Conservation (phyloP, 2,797 vertebrate genomes). For the Enteromius paludinosus region DNA sequence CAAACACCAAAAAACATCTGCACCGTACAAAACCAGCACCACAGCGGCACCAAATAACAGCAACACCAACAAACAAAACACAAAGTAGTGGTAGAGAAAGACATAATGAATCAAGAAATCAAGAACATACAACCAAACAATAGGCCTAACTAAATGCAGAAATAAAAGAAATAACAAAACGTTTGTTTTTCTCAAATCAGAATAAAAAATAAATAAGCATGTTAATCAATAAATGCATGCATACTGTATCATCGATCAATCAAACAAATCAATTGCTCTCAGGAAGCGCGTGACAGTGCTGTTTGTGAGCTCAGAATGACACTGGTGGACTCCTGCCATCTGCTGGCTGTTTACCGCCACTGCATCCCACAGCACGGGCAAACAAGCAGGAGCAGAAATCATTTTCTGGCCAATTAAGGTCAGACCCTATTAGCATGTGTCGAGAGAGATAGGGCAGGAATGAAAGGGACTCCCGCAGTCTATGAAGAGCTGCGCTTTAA, state of each 20-base stretch:
- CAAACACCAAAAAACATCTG: too few species aligned
- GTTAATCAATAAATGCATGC: background rate
- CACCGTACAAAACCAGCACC: too few species aligned
- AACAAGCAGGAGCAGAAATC: background rate
- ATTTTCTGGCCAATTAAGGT: constrained; percentile 15
- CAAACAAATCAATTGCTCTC: background rate
- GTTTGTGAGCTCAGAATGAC: background rate
- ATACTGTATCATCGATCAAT: background rate
- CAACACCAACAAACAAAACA: too few species aligned
- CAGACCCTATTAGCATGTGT: constrained; percentile 13
- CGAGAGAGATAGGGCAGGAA: background rate
- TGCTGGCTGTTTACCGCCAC: constrained; percentile 21
- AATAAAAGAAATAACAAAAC: background rate
- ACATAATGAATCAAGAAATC: too few species aligned
- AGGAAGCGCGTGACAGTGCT: too few species aligned
- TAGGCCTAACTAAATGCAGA: too few species aligned
- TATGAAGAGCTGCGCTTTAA: background rate
- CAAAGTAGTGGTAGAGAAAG: too few species aligned
- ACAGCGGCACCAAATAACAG: too few species aligned
- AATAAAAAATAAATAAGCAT: background rate
- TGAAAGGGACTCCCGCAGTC: background rate
- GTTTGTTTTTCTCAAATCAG: background rate
- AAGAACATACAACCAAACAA: too few species aligned
- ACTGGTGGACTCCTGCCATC: constrained; percentile 42
- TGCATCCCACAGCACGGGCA: background rate